Percentiles rank a stretch among this genome's conserved stretches.
phyloP scores from a whole-genome alignment of 1,140 invertebrate genomes.

The Papilio dardanus region DNA sequence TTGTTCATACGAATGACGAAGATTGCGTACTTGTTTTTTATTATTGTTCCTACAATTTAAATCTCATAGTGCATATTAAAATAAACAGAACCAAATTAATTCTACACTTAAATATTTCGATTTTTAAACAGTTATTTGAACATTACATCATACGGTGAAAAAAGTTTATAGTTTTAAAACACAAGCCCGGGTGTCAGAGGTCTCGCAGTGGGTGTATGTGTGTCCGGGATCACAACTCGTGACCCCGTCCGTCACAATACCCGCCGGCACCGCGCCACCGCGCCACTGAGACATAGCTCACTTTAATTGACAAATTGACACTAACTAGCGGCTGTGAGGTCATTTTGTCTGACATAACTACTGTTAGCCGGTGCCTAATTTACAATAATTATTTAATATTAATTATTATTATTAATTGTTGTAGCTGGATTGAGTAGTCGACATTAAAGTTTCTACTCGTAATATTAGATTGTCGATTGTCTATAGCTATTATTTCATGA shows the following conservation, averaged over 20 bases:
- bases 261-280: neutral
- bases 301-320: conserved; percentile 1
- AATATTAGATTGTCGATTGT: neutral
- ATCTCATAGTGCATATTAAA: too few species aligned
- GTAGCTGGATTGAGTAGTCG: neutral
- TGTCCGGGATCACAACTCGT: neutral
- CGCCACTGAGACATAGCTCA: neutral
- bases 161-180: neutral
- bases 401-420: neutral
- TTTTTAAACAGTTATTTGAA: neutral
- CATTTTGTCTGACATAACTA: neutral
- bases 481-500: neutral
- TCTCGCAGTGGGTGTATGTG: neutral
- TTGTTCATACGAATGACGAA: too few species aligned
- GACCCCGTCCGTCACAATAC: conserved; percentile 4
- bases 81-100: too few species aligned
- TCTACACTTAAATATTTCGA: too few species aligned
- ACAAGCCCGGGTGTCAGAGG: neutral
- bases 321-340: neutral
- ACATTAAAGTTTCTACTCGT: neutral
- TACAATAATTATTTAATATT: neutral
- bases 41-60: too few species aligned
- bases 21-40: too few species aligned
- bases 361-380: neutral
- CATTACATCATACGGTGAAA: neutral